These are phyloP conservation scores for Dascillus cervinus DNA, from an alignment of 2,888 invertebrate genomes.

Conservation along the genomic window DNA sequence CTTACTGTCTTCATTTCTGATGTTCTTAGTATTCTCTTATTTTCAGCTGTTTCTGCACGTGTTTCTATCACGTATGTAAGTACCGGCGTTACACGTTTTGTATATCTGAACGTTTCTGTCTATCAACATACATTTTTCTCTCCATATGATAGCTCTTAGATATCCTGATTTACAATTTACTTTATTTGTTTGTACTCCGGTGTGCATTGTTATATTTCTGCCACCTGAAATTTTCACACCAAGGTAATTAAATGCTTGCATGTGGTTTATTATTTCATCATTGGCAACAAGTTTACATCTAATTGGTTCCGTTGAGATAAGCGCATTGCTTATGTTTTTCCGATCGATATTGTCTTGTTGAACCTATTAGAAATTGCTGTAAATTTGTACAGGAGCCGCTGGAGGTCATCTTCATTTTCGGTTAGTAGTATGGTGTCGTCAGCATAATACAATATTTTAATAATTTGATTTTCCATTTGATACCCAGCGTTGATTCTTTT, in stretches of 20 bases:
- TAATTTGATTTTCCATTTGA: constrained; percentile 3
- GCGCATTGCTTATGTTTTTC: constrained; percentile 3
- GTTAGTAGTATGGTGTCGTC: constrained; percentile 3
- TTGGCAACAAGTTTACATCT: constrained; percentile 1
- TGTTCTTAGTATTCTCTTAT: no score
- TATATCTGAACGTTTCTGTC: neutral
- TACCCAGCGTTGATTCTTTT: constrained; percentile 1
- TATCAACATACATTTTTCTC: neutral
- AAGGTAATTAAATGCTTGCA: constrained; percentile 1
- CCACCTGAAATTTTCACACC: constrained; percentile 2
- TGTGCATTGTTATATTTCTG: constrained; percentile 2
- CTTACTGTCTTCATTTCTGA: neutral
- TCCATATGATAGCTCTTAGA: neutral
- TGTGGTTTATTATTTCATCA: neutral
- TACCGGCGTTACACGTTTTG: constrained; percentile 1
- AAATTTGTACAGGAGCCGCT: neutral
- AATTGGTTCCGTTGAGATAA: constrained; percentile 1
- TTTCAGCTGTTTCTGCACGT: constrained; percentile 1
- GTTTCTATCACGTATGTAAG: constrained; percentile 1
- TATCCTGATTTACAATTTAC: no score
- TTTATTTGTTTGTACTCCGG: constrained; percentile 1
- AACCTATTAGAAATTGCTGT: no score
- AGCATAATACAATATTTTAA: constrained; percentile 2
- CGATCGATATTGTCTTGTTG: constrained; percentile 2
- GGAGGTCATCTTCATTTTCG: no score